Evolutionary conservation across 2,113 vertebrate species (phyloP).

Genomic region (Solea senegalensis): DNA sequence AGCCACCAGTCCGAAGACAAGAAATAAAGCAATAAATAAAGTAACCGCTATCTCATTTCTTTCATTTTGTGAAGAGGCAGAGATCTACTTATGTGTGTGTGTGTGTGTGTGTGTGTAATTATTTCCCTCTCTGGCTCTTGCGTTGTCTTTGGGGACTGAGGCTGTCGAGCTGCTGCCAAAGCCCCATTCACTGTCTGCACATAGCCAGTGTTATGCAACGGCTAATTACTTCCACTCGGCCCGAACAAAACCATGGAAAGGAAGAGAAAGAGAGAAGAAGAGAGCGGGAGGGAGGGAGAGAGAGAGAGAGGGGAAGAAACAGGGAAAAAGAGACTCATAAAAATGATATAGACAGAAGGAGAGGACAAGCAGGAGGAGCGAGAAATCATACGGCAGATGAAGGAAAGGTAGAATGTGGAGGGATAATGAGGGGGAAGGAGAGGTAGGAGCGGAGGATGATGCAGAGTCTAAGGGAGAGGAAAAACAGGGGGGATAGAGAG

Average conservation of each 20-base stretch:
- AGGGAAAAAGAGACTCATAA: constrained; percentile 32
- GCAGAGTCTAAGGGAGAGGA: not conserved
- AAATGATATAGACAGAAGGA: constrained; percentile 33
- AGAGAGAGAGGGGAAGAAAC: constrained; percentile 17
- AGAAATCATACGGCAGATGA: constrained; percentile 17
- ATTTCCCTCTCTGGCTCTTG: constrained; percentile 66
- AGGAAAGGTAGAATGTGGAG: not conserved
- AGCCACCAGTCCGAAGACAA: constrained; percentile 24
- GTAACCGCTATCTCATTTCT: constrained; percentile 53
- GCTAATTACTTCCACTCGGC: constrained; percentile 79
- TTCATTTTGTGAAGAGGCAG: constrained; percentile 54
- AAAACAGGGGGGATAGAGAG: constrained; percentile 5
- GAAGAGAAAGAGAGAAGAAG: not conserved
- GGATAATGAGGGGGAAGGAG: not conserved
- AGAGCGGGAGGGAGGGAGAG: not conserved
- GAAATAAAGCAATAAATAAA: constrained; percentile 60
- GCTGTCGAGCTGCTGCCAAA: constrained; percentile 65
- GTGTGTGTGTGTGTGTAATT: constrained; percentile 70
- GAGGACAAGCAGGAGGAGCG: not conserved
- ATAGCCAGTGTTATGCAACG: constrained; percentile 73
- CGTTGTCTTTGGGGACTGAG: constrained; percentile 56
- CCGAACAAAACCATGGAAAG: constrained; percentile 45
- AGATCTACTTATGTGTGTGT: constrained; percentile 63
- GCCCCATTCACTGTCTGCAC: constrained; percentile 71
- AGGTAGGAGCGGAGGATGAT: not conserved